phyloP scores from a whole-genome alignment of 2,113 vertebrate genomes.

The Pluvialis apricaria region DNA sequence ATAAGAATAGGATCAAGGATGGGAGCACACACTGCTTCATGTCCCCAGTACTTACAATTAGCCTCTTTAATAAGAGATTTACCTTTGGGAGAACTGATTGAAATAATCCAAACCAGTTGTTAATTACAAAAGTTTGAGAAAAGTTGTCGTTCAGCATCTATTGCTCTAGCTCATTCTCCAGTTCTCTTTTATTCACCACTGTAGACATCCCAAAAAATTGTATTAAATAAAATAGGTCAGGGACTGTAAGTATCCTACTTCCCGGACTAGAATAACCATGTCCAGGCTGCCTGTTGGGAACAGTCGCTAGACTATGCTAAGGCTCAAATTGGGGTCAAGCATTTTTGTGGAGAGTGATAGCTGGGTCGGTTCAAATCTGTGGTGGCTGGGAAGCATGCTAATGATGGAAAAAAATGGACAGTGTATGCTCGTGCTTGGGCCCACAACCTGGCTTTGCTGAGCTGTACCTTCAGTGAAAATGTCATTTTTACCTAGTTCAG shows the following conservation, averaged over 20 bases:
- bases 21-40: neutral
- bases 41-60: neutral
- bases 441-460: neutral
- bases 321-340: neutral
- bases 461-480: neutral
- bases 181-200: neutral
- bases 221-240: neutral
- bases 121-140: neutral
- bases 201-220: neutral
- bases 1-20: neutral
- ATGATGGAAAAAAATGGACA: neutral
- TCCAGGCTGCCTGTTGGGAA: neutral
- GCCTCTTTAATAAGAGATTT: neutral
- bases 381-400: neutral
- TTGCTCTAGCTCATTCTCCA: neutral
- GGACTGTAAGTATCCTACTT: neutral
- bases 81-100: neutral
- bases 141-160: neutral
- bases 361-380: neutral
- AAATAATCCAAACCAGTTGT: neutral
- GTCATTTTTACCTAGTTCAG: neutral
- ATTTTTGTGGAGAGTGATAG: neutral
- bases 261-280: neutral
- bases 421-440: neutral
- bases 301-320: neutral